Evolutionary conservation across 1,140 invertebrate genomes (phyloP), one percentile per base, ranked within the genome.

Genomic region (Chelonus insularis): DNA sequence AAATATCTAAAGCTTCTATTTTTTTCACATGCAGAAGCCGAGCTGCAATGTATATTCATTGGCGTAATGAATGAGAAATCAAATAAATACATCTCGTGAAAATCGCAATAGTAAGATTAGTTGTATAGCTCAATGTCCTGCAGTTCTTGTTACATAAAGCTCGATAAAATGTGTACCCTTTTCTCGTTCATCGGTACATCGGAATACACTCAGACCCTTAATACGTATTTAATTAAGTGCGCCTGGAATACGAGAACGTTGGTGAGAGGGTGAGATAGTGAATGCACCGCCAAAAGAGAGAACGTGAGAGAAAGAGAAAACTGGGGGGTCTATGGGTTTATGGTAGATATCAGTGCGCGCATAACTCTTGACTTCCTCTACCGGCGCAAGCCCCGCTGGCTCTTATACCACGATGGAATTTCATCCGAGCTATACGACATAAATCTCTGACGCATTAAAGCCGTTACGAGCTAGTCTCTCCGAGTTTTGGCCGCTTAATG

Each of bases 151-250:
- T 29, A 29, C 7, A 29, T 29, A 7, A 29, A 29, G 25, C 25
- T 29, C 25, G 25, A 29, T 29, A 29, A 7, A 29, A 29, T 29
- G 25, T 29, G 25, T 29, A 29, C 25, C 25, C 25, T 7, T 29
- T 29, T 7, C 7, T 29, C 25, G 25, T 29, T 29, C 69, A 68
- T 68, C 63, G 61, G 68, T 71, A 77, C 76, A 78, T 75, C 71
- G 73, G 71, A 78, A 78, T 72, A 78, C 76, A 78, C 76, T 78
- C 75, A 68, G 72, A 58, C 62, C 67, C 72, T 78, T 77, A 77
- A 80, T 77, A 76, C 72, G 75, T 73, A 78, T 78, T 78, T 78
- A 78, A 80, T 77, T 78, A 77, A 76, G 71, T 71, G 69, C 67
- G 58, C 29, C 65, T 43, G 56, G 58, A 60, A 68, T 65, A 60